Evolutionary conservation across 2,113 vertebrate genomes (phyloP).

Genomic region (Oxyura jamaicensis): DNA sequence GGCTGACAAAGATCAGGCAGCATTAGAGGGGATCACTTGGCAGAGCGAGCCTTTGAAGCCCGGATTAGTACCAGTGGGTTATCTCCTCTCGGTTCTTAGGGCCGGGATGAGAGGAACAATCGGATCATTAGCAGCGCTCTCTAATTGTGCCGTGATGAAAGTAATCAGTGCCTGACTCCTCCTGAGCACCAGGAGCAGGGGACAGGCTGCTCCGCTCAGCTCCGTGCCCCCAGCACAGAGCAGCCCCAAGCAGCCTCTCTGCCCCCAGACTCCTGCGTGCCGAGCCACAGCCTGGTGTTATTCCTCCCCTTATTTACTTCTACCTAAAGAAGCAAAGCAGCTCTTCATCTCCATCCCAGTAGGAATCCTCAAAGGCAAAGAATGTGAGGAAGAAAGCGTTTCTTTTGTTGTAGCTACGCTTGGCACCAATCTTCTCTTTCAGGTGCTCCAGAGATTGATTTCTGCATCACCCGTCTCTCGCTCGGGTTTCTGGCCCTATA

Average conservation of each 20-base stretch:
- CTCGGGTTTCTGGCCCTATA: not conserved
- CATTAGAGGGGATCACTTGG: not conserved
- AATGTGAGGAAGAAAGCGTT: not conserved
- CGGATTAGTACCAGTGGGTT: not conserved
- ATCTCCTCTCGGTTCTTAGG: not conserved
- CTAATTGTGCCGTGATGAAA: not conserved
- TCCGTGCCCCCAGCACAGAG: not conserved
- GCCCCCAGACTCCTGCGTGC: not conserved
- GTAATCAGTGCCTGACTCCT: not conserved
- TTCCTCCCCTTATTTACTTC: rapidly evolving
- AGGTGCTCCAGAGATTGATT: slow-evolving; percentile 3
- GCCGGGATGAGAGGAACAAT: not conserved
- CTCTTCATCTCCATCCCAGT: not conserved
- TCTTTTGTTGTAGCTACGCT: not conserved
- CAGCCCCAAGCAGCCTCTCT: not conserved
- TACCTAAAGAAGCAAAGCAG: not conserved
- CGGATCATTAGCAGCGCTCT: not conserved
- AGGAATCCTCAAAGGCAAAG: not conserved
- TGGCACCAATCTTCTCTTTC: not conserved
- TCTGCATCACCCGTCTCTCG: not conserved
- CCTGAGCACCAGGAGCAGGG: not conserved
- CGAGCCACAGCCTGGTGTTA: not conserved
- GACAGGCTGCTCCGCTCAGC: not conserved
- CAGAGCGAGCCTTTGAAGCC: not conserved
- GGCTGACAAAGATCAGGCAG: not conserved